Evolutionary conservation across 1,140 invertebrate genomes (phyloP).

Genomic region (Drosophila orena): DNA sequence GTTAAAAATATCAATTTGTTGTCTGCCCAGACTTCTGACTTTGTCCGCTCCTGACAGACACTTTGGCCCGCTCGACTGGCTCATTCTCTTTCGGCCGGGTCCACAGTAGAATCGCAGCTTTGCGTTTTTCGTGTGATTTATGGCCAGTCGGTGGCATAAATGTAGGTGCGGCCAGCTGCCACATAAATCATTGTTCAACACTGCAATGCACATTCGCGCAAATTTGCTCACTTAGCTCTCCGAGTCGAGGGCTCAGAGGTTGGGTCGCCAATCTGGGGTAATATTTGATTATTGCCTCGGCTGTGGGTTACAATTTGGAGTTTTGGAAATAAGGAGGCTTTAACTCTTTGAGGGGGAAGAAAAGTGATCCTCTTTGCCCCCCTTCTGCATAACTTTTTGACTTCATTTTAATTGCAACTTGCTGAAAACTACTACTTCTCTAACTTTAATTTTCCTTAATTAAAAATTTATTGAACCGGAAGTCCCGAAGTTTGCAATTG

Average conservation of each 20-base stretch:
- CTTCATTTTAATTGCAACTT: no score
- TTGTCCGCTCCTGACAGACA: slow-evolving; percentile 53
- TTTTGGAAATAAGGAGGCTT: background rate
- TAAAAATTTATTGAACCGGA: no score
- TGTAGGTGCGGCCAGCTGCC: slow-evolving; percentile 73
- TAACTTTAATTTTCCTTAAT: no score
- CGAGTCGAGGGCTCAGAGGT: slow-evolving; percentile 3
- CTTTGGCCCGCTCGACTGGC: slow-evolving; percentile 25
- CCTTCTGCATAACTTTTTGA: no score
- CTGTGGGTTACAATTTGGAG: background rate
- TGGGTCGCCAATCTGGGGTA: slow-evolving; percentile 24
- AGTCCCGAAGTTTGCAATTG: no score
- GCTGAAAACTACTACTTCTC: no score
- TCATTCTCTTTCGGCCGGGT: slow-evolving; percentile 24
- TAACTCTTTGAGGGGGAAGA: no score
- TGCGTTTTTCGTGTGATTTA: slow-evolving; percentile 80
- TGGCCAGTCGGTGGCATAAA: slow-evolving; percentile 78
- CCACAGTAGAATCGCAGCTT: slow-evolving; percentile 60
- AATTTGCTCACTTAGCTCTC: slow-evolving; percentile 37
- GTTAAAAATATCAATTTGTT: slow-evolving; percentile 83
- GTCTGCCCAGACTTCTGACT: slow-evolving; percentile 66
- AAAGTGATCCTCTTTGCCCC: no score
- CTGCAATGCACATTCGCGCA: slow-evolving; percentile 61
- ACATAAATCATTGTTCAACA: slow-evolving; percentile 78
- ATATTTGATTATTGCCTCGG: slow-evolving; percentile 36